These are phyloP conservation scores for Acomys russatus DNA, from an alignment of 2,797 vertebrate genomes.

Conservation along the genomic window DNA sequence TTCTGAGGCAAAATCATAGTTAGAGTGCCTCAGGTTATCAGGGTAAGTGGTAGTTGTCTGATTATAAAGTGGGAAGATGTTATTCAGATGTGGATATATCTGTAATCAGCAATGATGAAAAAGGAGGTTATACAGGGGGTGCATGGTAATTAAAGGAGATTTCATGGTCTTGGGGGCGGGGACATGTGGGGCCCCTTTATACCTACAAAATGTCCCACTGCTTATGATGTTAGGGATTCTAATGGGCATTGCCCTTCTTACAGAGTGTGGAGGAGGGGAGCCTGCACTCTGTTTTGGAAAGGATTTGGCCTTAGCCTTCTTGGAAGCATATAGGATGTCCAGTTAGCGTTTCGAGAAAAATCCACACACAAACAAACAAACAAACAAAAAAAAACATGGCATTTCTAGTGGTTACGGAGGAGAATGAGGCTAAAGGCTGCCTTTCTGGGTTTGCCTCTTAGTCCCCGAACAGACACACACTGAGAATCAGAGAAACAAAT, in stretches of 20 bases:
- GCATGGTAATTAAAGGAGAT: conserved; percentile 77
- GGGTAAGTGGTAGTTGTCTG: conserved; percentile 82
- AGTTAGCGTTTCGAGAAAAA: conserved; percentile 49
- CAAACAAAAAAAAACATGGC: conserved; percentile 11
- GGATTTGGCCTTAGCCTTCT: conserved; percentile 49
- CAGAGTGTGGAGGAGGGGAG: background rate
- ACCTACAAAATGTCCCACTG: conserved; percentile 47
- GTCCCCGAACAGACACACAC: background rate
- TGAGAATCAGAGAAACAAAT: conserved; percentile 37
- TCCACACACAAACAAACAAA: background rate
- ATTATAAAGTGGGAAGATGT: conserved; percentile 83
- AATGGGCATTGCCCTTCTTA: background rate
- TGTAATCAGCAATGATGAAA: conserved; percentile 82
- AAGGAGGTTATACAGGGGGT: conserved; percentile 76
- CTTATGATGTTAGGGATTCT: conserved; percentile 23
- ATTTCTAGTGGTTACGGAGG: background rate
- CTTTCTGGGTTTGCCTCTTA: background rate
- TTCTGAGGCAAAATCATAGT: conserved; percentile 79
- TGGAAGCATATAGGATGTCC: conserved; percentile 37
- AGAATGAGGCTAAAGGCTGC: background rate
- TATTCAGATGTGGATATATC: conserved; percentile 79
- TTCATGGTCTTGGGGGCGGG: conserved; percentile 6
- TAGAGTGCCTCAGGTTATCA: conserved; percentile 82
- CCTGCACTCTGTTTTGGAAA: conserved; percentile 52
- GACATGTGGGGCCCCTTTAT: background rate